Base-by-base conservation (phyloP, 1,140 invertebrate species). In the Drosophila littoralis region DNA sequence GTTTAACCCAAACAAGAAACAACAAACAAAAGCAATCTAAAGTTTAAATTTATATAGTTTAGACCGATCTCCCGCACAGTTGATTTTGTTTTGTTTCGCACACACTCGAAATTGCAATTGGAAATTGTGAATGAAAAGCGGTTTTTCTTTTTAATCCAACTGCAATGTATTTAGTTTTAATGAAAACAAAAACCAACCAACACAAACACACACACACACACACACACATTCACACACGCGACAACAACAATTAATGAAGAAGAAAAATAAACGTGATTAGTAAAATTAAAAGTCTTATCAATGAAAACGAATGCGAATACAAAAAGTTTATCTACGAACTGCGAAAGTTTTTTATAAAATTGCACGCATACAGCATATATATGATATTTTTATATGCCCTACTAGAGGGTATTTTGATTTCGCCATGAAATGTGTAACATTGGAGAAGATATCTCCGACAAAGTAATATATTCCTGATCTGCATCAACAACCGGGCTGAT, bases 211-310 rank as follows among this genome's bases (percentile, higher is more conserved):
- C 58, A 75, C 76, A 85, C 77, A 79, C 59, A 77, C 32, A 75
- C 54, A 66, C 52, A 79, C 58, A 82, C 60, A 70, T 15, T 58
- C 32, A 85, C 73, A 69, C 15, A 80, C 68, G 61, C 54, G 79
- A 81, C 68, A 66, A 75, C 36, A 80, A 85, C 48, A 55, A 79
- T 75, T 73, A 86, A 79, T 79, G 61, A 75, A 61, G 76, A 66
- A 66, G 64, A 81, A 80, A 88, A 85, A 86, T 88, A 86, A 88
- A 86, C 83, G 83, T 86, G 82, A 88, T 86, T 86, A 86, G 82
- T 88, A 79, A 86, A 86, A 85, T 67, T 46, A 59, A 51, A 65
- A 66, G 40, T 54, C 13, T 67, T 67, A 10, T 73, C 35, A 67
- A 60, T 73, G 10, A 17, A 42, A 28, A 36, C 13, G 1, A 12